Evolutionary conservation across 2,888 invertebrate genomes (phyloP).

Genomic region (Diarsia rubi): DNA sequence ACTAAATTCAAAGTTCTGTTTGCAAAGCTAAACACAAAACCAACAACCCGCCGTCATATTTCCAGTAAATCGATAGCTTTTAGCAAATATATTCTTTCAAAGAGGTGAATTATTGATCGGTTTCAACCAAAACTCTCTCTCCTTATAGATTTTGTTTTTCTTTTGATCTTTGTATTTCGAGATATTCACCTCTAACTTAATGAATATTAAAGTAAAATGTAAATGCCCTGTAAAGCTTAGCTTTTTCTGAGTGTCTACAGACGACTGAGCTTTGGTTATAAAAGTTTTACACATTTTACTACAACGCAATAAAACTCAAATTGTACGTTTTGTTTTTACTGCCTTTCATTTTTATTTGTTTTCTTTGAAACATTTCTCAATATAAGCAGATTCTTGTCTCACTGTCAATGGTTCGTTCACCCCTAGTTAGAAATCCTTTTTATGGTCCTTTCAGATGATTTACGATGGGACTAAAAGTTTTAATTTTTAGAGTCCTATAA

Average conservation of each 20-base stretch:
- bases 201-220: slow-evolving; percentile 47
- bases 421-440: neutral
- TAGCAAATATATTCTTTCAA: slow-evolving; percentile 48
- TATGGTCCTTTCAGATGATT: neutral
- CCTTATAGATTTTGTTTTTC: slow-evolving; percentile 43
- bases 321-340: slow-evolving; percentile 51
- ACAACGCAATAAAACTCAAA: slow-evolving; percentile 51
- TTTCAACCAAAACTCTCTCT: slow-evolving; percentile 40
- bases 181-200: slow-evolving; percentile 36
- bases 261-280: slow-evolving; percentile 42
- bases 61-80: slow-evolving; percentile 46
- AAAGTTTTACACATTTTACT: slow-evolving; percentile 55
- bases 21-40: slow-evolving; percentile 36
- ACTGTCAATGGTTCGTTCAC: slow-evolving; percentile 42
- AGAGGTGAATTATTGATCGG: slow-evolving; percentile 51
- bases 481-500: neutral
- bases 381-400: slow-evolving; percentile 31
- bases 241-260: slow-evolving; percentile 19
- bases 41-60: slow-evolving; percentile 41
- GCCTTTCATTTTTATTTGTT: slow-evolving; percentile 46
- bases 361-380: slow-evolving; percentile 32
- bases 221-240: slow-evolving; percentile 25
- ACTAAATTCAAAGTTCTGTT: slow-evolving; percentile 26
- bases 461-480: neutral
- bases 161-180: slow-evolving; percentile 46